These are phyloP conservation scores for Dione vanillae DNA, from an alignment of 2,888 invertebrate genomes.

Conservation along the genomic window DNA sequence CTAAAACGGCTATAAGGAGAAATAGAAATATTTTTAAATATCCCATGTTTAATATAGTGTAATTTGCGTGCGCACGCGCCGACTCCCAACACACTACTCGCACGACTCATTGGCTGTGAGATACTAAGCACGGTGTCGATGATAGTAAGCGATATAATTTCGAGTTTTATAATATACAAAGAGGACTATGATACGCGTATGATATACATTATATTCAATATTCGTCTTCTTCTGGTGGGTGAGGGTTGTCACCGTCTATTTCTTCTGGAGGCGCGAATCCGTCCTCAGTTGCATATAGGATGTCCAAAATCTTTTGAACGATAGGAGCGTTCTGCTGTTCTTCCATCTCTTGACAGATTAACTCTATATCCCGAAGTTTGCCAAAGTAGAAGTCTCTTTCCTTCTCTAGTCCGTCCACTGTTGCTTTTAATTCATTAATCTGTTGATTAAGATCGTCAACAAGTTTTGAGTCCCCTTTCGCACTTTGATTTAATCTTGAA, in stretches of 20 bases:
- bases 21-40: conserved; percentile 56
- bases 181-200: conserved; percentile 75
- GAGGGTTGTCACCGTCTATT: conserved; percentile 87
- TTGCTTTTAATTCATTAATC: conserved; percentile 93
- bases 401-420: conserved; percentile 97
- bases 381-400: conserved; percentile 99
- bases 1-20: conserved; percentile 50
- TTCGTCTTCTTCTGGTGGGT: conserved; percentile 90
- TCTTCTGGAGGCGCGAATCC: conserved; percentile 98
- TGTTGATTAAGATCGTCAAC: conserved; percentile 77
- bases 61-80: conserved; percentile 54
- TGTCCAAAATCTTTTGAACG: conserved; percentile 96
- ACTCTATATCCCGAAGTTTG: conserved; percentile 98
- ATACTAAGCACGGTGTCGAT: conserved; percentile 79
- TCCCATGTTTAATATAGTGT: conserved; percentile 51
- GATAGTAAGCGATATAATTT: conserved; percentile 80
- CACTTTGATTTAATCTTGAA: conserved; percentile 74
- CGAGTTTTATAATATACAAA: conserved; percentile 79
- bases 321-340: conserved; percentile 90
- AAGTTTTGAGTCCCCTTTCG: conserved; percentile 76
- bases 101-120: conserved; percentile 78
- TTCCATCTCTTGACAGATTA: conserved; percentile 98
- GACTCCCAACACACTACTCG: conserved; percentile 10
- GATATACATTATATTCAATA: conserved; percentile 77
- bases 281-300: conserved; percentile 99